A percentile compares a stretch with the other conserved stretches of the same genome.
Conservation (phyloP, 2,888 invertebrate genomes). For the Arrhopalites spinosus region DNA sequence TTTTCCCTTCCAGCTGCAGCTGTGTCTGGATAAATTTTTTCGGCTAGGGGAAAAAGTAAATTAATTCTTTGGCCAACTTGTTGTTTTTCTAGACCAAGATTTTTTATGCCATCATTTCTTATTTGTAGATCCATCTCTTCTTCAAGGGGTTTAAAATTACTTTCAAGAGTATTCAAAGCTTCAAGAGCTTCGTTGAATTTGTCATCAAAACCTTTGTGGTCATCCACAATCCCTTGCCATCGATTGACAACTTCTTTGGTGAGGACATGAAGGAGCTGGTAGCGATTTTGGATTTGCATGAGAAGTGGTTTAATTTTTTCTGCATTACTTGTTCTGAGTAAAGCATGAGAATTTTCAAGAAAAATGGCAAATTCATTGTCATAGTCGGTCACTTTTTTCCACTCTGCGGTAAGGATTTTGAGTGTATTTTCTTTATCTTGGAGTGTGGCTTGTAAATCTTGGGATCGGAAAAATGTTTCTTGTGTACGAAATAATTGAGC, state of each 20-base stretch:
- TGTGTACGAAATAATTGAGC: slow-evolving; percentile 84
- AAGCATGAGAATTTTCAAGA: slow-evolving; percentile 83
- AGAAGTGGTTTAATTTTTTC: slow-evolving; percentile 84
- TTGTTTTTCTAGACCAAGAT: slow-evolving; percentile 72
- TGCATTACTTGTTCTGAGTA: slow-evolving; percentile 81
- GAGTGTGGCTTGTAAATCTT: slow-evolving; percentile 78
- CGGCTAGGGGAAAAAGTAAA: slow-evolving; percentile 76
- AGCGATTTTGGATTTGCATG: slow-evolving; percentile 85
- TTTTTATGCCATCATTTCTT: slow-evolving; percentile 62
- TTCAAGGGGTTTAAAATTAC: slow-evolving; percentile 69
- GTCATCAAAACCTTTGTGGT: slow-evolving; percentile 78
- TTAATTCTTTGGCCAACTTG: slow-evolving; percentile 80
- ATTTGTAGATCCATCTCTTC: slow-evolving; percentile 62
- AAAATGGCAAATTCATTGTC: slow-evolving; percentile 87
- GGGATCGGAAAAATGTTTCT: slow-evolving; percentile 84
- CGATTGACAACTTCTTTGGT: slow-evolving; percentile 85
- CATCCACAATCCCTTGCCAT: slow-evolving; percentile 80
- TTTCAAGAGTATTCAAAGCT: slow-evolving; percentile 80
- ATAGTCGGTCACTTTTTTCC: slow-evolving; percentile 76
- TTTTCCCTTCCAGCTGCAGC: slow-evolving; percentile 88
- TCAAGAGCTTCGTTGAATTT: slow-evolving; percentile 74
- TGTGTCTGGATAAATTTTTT: slow-evolving; percentile 89
- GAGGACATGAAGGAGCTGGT: slow-evolving; percentile 77
- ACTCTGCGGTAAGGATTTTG: slow-evolving; percentile 72
- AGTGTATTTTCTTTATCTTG: slow-evolving; percentile 80